Evolutionary conservation across 2,113 vertebrate species (phyloP), one percentile per base, ranked within the genome.

Genomic region (Pogona vitticeps): DNA sequence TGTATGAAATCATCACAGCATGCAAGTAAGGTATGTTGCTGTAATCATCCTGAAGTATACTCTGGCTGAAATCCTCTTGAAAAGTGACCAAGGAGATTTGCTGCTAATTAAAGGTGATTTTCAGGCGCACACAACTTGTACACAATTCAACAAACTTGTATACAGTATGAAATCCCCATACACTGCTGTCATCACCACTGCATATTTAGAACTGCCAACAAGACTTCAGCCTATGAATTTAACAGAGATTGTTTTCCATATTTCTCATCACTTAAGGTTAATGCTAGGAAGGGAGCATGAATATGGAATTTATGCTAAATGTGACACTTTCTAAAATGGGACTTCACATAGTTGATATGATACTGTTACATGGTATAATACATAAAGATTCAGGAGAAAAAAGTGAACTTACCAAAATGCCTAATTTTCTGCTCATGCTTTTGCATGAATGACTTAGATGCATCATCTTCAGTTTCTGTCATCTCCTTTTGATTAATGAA

Each of bases 351-450:
- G 78, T 42, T 46, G 71, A 52, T n/a, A 85, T 80, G 31, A 2
- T 3, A 82, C 2, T 67, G 2, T 86, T 88, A 80, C 9, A 76
- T 80, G 85, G 58, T 21, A 88, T 36, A 17, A 1, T 77, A 36
- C 14, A 61, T 38, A 18, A 89, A 31, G 38, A 85, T 36, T 73
- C 81, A 13, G 88, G 17, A 84, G 82, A 81, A n/a, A 92, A 77
- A 83, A 88, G 33, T 1, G 68, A 20, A 96, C 98, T 97, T 95
- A 99, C 99, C 99, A 38, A 99, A 99, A 96, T 99, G 97, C 92
- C 97, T 97, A 85, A 99, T 97, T 88, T 98, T 98, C 93, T 97
- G 96, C 86, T 99, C 98, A 77, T 98, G 97, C 89, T 97, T 98
- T 92, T 99, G 97, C 83, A 98, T 96, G 95, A 98, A 97, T 52